phyloP scores from a whole-genome alignment of 2,797 vertebrate species.

The Clamator glandarius region DNA sequence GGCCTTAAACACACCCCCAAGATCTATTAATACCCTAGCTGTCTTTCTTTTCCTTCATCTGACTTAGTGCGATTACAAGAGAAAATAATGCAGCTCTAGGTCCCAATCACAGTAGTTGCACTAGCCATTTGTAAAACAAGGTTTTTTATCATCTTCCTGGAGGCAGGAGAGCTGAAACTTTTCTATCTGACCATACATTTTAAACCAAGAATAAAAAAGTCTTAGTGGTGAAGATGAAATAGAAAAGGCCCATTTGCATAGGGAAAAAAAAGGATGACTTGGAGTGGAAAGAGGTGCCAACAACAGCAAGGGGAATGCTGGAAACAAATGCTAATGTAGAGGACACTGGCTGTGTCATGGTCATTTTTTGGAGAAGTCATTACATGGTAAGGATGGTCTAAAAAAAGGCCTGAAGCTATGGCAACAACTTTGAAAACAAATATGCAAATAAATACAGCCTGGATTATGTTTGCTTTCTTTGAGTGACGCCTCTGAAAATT shows the following conservation, averaged over 20 bases:
- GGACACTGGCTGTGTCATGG: background rate
- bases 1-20: background rate
- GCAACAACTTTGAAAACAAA: background rate
- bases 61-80: background rate
- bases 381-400: background rate
- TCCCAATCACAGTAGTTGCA: background rate
- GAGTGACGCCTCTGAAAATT: background rate
- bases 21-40: background rate
- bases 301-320: background rate
- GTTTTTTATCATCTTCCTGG: background rate
- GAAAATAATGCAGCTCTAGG: background rate
- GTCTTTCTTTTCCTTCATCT: background rate
- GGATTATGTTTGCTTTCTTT: background rate
- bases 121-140: background rate
- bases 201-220: slow-evolving; percentile 5
- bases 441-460: background rate
- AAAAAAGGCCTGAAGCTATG: background rate
- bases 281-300: background rate
- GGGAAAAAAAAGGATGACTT: background rate
- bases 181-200: background rate
- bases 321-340: background rate
- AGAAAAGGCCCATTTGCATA: background rate
- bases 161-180: background rate
- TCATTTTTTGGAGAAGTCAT: background rate
- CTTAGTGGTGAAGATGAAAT: background rate